phyloP scores from a whole-genome alignment of 1,140 invertebrate species.

The Linepithema humile region DNA sequence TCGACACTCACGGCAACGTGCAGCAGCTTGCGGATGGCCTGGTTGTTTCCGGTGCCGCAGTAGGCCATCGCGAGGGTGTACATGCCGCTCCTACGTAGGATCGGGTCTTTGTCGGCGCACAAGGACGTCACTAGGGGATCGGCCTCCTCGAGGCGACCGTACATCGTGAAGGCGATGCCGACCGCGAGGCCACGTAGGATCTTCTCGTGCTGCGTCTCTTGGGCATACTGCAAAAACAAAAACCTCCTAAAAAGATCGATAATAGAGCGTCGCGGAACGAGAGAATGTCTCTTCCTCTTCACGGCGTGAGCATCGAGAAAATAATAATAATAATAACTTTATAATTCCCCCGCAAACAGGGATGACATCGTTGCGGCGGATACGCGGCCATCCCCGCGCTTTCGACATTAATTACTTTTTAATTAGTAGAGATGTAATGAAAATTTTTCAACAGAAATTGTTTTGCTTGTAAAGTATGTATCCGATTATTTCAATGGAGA shows the following conservation, averaged over 20 bases:
- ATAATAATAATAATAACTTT: not conserved
- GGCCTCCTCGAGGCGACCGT: constrained; percentile 97
- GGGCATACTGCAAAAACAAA: constrained; percentile 86
- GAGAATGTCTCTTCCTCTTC: not conserved
- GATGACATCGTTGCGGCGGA: not conserved
- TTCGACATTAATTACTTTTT: not conserved
- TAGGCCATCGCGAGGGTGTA: constrained; percentile 99
- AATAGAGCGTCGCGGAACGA: not conserved
- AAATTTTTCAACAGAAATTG: not conserved
- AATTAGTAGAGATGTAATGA: not conserved
- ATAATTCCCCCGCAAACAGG: not conserved
- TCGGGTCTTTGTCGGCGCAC: constrained; percentile 94
- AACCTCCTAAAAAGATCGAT: constrained; percentile 8
- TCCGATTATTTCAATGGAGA: not conserved
- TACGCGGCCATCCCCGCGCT: too few relatives aligned
- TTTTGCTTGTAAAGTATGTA: not conserved
- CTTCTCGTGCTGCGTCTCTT: constrained; percentile 99
- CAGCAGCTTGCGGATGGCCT: constrained; percentile 96
- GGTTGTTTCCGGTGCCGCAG: constrained; percentile 98
- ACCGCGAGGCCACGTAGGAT: constrained; percentile 97
- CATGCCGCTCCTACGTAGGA: constrained; percentile 96
- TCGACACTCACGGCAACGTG: constrained; percentile 94
- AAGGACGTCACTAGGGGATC: constrained; percentile 96
- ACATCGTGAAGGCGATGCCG: constrained; percentile 98
- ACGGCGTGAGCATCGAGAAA: not conserved